Evolutionary conservation across 2,888 invertebrate genomes (phyloP).

Genomic region (Drosophila macrospina): DNA sequence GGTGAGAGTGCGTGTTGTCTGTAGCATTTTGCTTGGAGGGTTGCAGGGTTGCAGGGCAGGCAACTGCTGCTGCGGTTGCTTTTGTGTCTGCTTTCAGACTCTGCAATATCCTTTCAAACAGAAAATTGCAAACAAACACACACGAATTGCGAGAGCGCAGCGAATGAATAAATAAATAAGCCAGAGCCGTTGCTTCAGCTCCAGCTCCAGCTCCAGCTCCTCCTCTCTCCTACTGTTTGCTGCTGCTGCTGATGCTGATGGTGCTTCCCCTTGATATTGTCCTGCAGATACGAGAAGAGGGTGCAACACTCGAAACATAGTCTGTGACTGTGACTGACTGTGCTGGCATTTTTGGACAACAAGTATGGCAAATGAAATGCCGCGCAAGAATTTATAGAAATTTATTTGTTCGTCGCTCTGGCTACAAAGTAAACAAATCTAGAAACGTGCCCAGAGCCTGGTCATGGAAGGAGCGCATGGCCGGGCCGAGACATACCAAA

Average conservation of each 20-base stretch:
- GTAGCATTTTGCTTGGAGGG: conserved; percentile 35
- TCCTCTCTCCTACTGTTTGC: background rate
- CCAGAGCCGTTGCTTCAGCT: conserved; percentile 41
- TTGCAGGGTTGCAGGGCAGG: conserved; percentile 12
- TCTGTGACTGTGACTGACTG: conserved; percentile 64
- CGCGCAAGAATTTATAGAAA: conserved; percentile 81
- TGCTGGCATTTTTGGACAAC: conserved; percentile 71
- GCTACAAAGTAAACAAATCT: conserved; percentile 79
- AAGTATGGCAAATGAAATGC: conserved; percentile 74
- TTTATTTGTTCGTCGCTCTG: conserved; percentile 69
- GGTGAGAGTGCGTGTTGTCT: conserved; percentile 60
- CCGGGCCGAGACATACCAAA: conserved; percentile 37
- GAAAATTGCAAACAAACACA: conserved; percentile 73
- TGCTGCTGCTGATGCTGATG: conserved; percentile 5
- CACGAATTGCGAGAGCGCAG: conserved; percentile 55
- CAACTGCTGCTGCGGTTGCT: conserved; percentile 54
- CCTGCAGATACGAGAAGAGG: conserved; percentile 7
- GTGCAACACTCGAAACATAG: conserved; percentile 28
- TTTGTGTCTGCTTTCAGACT: conserved; percentile 71
- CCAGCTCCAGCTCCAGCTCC: conserved; percentile 3
- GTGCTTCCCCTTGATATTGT: conserved; percentile 17
- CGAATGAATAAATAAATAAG: conserved; percentile 81
- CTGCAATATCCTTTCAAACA: conserved; percentile 74
- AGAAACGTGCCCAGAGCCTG: conserved; percentile 67
- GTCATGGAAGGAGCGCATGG: conserved; percentile 44